Conservation (phyloP, 2,113 vertebrate genomes). For the Passer montanus region DNA sequence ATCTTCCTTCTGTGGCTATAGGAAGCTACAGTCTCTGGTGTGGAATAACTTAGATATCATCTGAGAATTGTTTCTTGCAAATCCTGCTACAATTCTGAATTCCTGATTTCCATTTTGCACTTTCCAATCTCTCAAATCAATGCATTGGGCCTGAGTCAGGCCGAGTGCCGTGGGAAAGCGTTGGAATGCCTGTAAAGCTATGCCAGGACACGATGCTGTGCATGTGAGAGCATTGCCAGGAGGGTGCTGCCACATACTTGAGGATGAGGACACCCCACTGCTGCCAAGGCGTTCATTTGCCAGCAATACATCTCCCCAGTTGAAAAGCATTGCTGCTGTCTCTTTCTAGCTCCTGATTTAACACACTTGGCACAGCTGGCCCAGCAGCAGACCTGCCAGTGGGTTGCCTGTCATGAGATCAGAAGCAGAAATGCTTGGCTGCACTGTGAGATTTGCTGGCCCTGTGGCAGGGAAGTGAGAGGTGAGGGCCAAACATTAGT, state of each 20-base stretch:
- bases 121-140: neutral
- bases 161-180: neutral
- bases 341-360: neutral
- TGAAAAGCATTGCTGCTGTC: neutral
- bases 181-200: neutral
- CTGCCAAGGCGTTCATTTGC: neutral
- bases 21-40: neutral
- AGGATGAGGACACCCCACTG: neutral
- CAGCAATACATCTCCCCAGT: neutral
- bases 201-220: rapidly evolving
- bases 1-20: neutral
- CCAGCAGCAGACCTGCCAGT: neutral
- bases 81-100: neutral
- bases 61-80: neutral
- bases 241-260: neutral
- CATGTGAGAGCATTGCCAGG: neutral
- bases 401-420: neutral
- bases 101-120: neutral
- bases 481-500: neutral
- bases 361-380: neutral
- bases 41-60: neutral
- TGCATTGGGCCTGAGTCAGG: neutral
- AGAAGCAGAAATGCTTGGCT: neutral
- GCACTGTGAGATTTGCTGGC: neutral
- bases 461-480: neutral